A percentile compares a stretch with the other conserved stretches of the same genome.
Evolutionary conservation across 2,113 vertebrate genomes (phyloP).

Genomic region (Hucho hucho): DNA sequence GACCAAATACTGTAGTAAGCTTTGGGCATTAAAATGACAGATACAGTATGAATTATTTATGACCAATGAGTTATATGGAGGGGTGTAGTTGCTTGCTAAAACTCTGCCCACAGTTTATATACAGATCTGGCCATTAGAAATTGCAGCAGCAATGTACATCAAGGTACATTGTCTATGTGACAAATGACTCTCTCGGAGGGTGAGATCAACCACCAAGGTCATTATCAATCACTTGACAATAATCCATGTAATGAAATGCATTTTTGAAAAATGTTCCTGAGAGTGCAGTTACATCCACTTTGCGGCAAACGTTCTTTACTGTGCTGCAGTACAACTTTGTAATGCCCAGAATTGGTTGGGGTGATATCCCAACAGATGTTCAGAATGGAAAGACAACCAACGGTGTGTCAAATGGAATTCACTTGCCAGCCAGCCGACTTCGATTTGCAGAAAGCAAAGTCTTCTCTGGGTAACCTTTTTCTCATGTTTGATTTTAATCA

Average conservation of each 20-base stretch:
- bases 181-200: background rate
- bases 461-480: slow-evolving; percentile 69
- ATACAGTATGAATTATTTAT: too few relatives aligned
- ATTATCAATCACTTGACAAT: background rate
- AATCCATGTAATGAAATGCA: background rate
- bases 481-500: background rate
- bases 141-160: too few relatives aligned
- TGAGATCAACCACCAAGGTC: background rate
- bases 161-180: too few relatives aligned
- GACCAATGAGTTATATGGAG: background rate
- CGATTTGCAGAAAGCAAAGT: slow-evolving; percentile 75
- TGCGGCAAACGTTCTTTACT: too few relatives aligned
- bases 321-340: too few relatives aligned
- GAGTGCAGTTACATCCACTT: too few relatives aligned
- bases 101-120: too few relatives aligned
- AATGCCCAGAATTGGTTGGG: too few relatives aligned
- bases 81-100: background rate
- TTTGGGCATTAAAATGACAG: background rate
- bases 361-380: slow-evolving; percentile 74
- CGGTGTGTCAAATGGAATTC: slow-evolving; percentile 87
- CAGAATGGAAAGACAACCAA: slow-evolving; percentile 94
- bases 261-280: too few relatives aligned
- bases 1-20: background rate
- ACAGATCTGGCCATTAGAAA: too few relatives aligned
- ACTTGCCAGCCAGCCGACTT: slow-evolving; percentile 86